Conservation (phyloP, 2,797 vertebrate genomes). For the Myoxocephalus aenaeus region DNA sequence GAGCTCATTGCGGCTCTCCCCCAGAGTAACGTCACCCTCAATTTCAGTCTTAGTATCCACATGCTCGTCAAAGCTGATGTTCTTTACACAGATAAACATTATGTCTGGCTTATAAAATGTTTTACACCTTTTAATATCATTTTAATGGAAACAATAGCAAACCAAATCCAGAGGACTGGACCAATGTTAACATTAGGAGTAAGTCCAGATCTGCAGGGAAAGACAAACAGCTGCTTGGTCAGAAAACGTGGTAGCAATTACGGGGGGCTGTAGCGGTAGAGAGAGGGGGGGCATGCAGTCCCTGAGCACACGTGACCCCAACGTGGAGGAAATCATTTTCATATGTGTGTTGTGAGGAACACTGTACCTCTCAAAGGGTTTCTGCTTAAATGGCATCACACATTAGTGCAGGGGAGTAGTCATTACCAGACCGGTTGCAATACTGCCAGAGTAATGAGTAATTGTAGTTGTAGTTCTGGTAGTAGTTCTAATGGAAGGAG, state of each 20-base stretch:
- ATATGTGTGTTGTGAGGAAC: constrained; percentile 72
- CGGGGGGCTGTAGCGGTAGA: constrained; percentile 67
- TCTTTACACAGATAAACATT: constrained; percentile 48
- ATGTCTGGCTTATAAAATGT: constrained; percentile 44
- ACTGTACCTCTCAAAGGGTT: constrained; percentile 72
- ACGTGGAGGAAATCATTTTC: constrained; percentile 78
- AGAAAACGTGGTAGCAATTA: constrained; percentile 80
- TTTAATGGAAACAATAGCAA: constrained; percentile 69
- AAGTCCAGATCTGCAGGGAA: constrained; percentile 69
- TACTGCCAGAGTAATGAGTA: constrained; percentile 25
- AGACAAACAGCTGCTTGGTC: constrained; percentile 78
- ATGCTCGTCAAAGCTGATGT: constrained; percentile 14
- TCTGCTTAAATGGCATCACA: constrained; percentile 74
- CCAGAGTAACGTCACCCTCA: constrained; percentile 22
- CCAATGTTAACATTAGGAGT: constrained; percentile 65
- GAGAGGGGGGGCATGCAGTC: constrained; percentile 44
- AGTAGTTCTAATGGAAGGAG: constrained; percentile 1
- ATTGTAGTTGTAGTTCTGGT: constrained; percentile 25
- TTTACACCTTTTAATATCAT: constrained; percentile 57
- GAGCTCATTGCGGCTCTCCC: background rate
- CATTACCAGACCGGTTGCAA: constrained; percentile 46
- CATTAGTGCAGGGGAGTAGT: constrained; percentile 67
- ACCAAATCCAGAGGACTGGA: constrained; percentile 55
- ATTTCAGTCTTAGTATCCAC: constrained; percentile 9
- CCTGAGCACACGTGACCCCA: constrained; percentile 74